Evolutionary conservation across 2,113 vertebrate species (phyloP).

Genomic region (Xiphophorus maculatus): DNA sequence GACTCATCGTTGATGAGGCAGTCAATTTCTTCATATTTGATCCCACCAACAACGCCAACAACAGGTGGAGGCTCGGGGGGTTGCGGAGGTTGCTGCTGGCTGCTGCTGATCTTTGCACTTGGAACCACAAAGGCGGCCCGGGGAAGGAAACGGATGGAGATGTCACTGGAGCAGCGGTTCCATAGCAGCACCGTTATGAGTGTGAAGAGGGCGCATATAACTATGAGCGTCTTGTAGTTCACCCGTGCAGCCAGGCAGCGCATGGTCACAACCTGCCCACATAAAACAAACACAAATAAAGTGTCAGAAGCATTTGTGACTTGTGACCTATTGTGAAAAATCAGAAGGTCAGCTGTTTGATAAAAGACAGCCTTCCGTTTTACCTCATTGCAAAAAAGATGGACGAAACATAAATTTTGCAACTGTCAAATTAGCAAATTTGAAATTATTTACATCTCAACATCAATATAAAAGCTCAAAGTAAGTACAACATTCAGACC

Average conservation of each 20-base stretch:
- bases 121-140: constrained; percentile 57
- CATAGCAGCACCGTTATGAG: constrained; percentile 91
- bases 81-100: constrained; percentile 80
- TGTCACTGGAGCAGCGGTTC: constrained; percentile 91
- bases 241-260: constrained; percentile 96
- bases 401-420: too few species aligned
- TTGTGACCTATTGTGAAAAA: neutral
- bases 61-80: constrained; percentile 88
- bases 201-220: constrained; percentile 92
- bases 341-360: neutral
- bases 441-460: too few species aligned
- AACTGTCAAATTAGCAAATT: too few species aligned
- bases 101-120: constrained; percentile 79
- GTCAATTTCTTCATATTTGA: constrained; percentile 94
- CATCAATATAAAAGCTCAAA: too few species aligned
- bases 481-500: too few species aligned
- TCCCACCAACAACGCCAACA: constrained; percentile 75
- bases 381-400: too few species aligned
- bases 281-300: constrained; percentile 21
- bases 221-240: constrained; percentile 95
- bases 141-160: constrained; percentile 73
- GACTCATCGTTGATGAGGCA: constrained; percentile 96
- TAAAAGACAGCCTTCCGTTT: neutral
- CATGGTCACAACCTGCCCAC: constrained; percentile 92
- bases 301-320: neutral